Percentiles rank a stretch among this genome's conserved stretches.
phyloP scores from a whole-genome alignment of 2,888 invertebrate species.

The Nudaria mundana region DNA sequence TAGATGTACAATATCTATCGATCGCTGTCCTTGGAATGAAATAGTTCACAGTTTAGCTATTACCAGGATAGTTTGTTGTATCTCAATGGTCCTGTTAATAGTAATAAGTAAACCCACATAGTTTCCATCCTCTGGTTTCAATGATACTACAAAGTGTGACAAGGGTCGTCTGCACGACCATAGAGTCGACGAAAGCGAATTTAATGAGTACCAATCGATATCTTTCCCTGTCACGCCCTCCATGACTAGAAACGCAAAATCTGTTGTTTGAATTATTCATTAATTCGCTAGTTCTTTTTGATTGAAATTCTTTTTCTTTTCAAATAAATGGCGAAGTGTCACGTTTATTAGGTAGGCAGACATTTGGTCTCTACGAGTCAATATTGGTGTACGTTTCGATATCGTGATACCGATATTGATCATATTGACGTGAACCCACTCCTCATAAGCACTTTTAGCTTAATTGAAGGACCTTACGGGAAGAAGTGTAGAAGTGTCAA shows the following conservation, averaged over 20 bases:
- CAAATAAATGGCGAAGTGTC: background rate
- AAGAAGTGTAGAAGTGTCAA: too few relatives aligned
- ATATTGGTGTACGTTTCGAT: too few relatives aligned
- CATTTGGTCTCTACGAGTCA: too few relatives aligned
- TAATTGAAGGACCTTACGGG: too few relatives aligned
- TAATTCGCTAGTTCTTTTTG: background rate
- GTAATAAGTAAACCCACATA: constrained; percentile 12
- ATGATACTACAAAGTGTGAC: constrained; percentile 37
- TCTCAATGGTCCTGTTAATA: constrained; percentile 3
- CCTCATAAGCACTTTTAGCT: too few relatives aligned
- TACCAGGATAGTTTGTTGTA: background rate
- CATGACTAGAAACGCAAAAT: constrained; percentile 5
- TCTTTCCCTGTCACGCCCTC: constrained; percentile 11
- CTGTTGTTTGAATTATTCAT: constrained; percentile 6
- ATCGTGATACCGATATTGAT: too few relatives aligned
- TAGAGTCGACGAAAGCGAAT: constrained; percentile 37
- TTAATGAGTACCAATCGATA: constrained; percentile 42
- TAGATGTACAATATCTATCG: too few relatives aligned
- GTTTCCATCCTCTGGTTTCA: constrained; percentile 19
- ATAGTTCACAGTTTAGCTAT: too few relatives aligned
- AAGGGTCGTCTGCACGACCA: constrained; percentile 41
- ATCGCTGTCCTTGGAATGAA: too few relatives aligned
- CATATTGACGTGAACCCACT: too few relatives aligned
- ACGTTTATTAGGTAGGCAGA: too few relatives aligned
- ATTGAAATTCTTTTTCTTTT: background rate